Base-by-base conservation (phyloP, 2,888 invertebrate species). In the Synanthedon vespiformis region DNA sequence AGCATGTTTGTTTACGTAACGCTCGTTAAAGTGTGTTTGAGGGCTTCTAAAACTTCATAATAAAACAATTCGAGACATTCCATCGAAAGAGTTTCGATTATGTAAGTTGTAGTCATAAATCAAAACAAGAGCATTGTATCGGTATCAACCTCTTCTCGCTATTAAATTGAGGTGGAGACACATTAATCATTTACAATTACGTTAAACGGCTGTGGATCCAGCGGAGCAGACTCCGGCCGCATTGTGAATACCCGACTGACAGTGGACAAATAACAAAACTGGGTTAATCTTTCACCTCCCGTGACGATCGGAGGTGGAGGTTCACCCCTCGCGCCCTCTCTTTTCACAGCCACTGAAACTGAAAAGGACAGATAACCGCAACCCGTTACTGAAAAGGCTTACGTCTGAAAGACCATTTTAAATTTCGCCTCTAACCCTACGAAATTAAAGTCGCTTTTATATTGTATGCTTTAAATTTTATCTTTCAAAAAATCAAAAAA, bases 201-300 rank as follows among this genome's bases (percentile, higher is more conserved):
- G 79, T 78, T 85, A 84, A 85, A 81, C 79, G 82, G 78, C 72
- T 77, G 69, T 73, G 79, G 80, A 80, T 78, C 77, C 77, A 77
- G 70, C 68, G 72, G 71, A 74, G 74, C 71, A 80, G 80, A 81
- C 81, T 81, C 72, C 72, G 69, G 79, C 80, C 80, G 78, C 81
- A 83, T 84, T 84, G 86, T 85, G 84, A 84, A 81, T 81, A 86
- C 86, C 85, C 83, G 73, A 83, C 85, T 86, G 86, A 84, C 86
- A 86, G 83, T 86, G 86, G 86, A 87, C 86, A 87, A 87, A 87
- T 86, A 86, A 86, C 86, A 84, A 85, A 86, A 87, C 86, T 87
- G 82, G 86, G 86, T 87, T 87, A 87, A 87, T 86, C 86, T 86
- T 85, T 85, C 78, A 78, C 86, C 86, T 77, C 86, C 86, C 84